A percentile compares a stretch with the other conserved stretches of the same genome.
Conservation (phyloP, 2,888 invertebrate genomes). For the Habroteleia sp. region DNA sequence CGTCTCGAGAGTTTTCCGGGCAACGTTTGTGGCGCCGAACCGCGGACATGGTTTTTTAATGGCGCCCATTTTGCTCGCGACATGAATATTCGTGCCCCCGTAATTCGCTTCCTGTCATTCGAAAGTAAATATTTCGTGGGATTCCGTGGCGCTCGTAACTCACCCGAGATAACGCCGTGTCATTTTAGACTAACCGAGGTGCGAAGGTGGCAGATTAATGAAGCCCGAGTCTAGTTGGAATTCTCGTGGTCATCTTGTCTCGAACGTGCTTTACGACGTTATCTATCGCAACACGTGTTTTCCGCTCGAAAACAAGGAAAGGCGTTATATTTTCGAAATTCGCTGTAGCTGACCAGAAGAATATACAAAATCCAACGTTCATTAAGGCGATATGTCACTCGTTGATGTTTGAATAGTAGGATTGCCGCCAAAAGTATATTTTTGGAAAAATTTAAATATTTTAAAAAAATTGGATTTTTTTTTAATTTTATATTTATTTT, state of each 20-base stretch:
- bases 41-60: constrained; percentile 8
- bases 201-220: constrained; percentile 59
- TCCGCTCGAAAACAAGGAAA: constrained; percentile 10
- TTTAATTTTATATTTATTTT: too few species aligned
- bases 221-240: constrained; percentile 36
- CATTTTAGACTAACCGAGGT: constrained; percentile 27
- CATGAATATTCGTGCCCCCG: constrained; percentile 47
- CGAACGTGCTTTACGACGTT: constrained; percentile 33
- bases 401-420: too few species aligned
- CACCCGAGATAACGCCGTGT: constrained; percentile 36
- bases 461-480: too few species aligned
- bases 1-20: constrained; percentile 1
- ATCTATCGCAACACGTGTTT: constrained; percentile 52
- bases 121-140: constrained; percentile 12
- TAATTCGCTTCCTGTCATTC: constrained; percentile 56
- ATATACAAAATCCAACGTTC: too few species aligned
- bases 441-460: too few species aligned
- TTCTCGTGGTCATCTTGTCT: constrained; percentile 33
- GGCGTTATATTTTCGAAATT: too few species aligned
- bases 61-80: constrained; percentile 14
- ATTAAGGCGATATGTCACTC: too few species aligned
- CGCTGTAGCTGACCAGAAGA: too few species aligned
- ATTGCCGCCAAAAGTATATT: too few species aligned
- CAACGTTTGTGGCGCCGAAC: constrained; percentile 22
- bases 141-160: constrained; percentile 30